Evolutionary conservation across 2,888 invertebrate species (phyloP).

Genomic region (Acrobasis consociella): DNA sequence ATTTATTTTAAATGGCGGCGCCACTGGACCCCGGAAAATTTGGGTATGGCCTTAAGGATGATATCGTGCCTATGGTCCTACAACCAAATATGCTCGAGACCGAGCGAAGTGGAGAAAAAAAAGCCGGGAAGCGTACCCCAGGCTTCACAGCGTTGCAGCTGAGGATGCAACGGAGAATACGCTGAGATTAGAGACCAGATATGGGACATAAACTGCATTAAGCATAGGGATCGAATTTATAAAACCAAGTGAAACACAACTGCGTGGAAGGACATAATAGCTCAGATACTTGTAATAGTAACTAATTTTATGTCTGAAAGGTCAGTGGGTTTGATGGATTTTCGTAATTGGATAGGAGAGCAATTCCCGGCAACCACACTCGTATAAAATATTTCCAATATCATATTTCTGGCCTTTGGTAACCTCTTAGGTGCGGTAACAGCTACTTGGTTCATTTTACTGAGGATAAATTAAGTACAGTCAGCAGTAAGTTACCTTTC

Average conservation of each 20-base stretch:
- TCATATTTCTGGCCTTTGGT: slow-evolving; percentile 12
- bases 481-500: too few relatives aligned
- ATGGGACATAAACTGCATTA: too few relatives aligned
- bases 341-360: slow-evolving; percentile 17
- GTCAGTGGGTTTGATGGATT: slow-evolving; percentile 17
- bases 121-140: too few relatives aligned
- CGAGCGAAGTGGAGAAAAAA: too few relatives aligned
- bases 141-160: too few relatives aligned
- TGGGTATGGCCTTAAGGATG: too few relatives aligned
- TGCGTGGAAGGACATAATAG: slow-evolving; percentile 5
- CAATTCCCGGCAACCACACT: slow-evolving; percentile 8
- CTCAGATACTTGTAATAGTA: background rate
- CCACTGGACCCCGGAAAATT: too few relatives aligned
- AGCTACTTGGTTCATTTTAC: background rate
- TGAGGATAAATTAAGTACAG: slow-evolving; percentile 5
- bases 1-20: too few relatives aligned
- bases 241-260: background rate
- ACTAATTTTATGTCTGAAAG: slow-evolving; percentile 8
- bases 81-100: too few relatives aligned
- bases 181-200: too few relatives aligned
- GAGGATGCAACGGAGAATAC: too few relatives aligned
- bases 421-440: slow-evolving; percentile 3
- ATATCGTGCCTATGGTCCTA: too few relatives aligned
- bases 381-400: slow-evolving; percentile 9
- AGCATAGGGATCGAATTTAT: background rate